phyloP scores from a whole-genome alignment of 2,113 vertebrate species.

The Bagarius yarrelli region DNA sequence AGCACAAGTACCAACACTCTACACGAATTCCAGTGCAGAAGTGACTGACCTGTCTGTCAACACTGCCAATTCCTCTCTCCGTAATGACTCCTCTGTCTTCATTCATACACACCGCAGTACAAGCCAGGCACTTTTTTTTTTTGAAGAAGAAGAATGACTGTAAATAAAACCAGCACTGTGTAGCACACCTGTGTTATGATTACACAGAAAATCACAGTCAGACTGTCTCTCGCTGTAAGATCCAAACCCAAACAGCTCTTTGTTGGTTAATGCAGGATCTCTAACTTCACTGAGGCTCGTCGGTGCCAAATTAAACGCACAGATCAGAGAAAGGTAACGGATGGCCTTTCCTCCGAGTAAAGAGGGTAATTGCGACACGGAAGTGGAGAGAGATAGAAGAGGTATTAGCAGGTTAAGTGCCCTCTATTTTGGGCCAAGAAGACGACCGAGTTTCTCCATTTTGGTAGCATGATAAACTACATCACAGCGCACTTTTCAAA shows the following conservation, averaged over 20 bases:
- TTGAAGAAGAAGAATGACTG: background rate
- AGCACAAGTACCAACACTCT: conserved; percentile 67
- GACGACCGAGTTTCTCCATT: conserved; percentile 22
- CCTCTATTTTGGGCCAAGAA: conserved; percentile 65
- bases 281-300: conserved; percentile 31
- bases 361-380: conserved; percentile 70
- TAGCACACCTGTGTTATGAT: conserved; percentile 24
- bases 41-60: conserved; percentile 60
- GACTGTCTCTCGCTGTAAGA: conserved; percentile 26
- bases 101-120: conserved; percentile 4
- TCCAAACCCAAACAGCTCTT: conserved; percentile 28
- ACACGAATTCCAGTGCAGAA: conserved; percentile 61
- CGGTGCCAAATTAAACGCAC: conserved; percentile 41
- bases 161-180: background rate
- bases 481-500: background rate
- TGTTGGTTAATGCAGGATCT: conserved; percentile 35
- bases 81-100: conserved; percentile 49
- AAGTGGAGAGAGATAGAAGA: conserved; percentile 62
- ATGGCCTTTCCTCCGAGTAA: conserved; percentile 65
- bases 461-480: background rate
- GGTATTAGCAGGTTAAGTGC: conserved; percentile 75
- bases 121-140: background rate
- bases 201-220: conserved; percentile 3
- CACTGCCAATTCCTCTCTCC: conserved; percentile 38
- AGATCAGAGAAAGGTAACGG: conserved; percentile 58